Conservation (phyloP, 2,888 invertebrate genomes). For the Eueremaeus valkanovi region DNA sequence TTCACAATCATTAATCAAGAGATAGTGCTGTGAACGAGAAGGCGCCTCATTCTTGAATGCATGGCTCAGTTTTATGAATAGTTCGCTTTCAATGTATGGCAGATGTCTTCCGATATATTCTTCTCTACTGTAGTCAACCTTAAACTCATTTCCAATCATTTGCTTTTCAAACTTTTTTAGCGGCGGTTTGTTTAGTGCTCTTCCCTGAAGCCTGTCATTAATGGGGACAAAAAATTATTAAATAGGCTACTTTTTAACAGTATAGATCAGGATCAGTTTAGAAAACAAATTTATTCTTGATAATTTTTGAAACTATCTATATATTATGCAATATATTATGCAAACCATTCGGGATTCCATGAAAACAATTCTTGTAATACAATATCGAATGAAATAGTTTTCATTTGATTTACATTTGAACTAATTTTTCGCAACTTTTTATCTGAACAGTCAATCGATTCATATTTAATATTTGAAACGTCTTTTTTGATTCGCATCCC, state of each 20-base stretch:
- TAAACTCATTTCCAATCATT: neutral
- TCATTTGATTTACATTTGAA: too few relatives aligned
- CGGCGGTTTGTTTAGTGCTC: neutral
- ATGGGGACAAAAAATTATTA: neutral
- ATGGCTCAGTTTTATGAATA: neutral
- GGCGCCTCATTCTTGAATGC: constrained; percentile 22
- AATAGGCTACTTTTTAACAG: neutral
- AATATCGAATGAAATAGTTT: neutral
- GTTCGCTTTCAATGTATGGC: neutral
- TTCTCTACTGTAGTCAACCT: neutral
- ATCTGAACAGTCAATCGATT: too few relatives aligned
- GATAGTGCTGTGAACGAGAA: neutral
- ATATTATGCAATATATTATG: too few relatives aligned
- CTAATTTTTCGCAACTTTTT: too few relatives aligned
- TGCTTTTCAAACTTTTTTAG: neutral
- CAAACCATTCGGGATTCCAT: constrained; percentile 16
- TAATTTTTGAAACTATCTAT: too few relatives aligned
- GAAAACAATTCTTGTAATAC: constrained; percentile 5
- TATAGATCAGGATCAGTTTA: too few relatives aligned
- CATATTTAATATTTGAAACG: too few relatives aligned
- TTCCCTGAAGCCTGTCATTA: constrained; percentile 22
- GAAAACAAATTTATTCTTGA: too few relatives aligned
- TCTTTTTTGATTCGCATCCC: too few relatives aligned
- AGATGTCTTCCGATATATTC: constrained; percentile 2
- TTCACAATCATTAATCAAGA: neutral